phyloP scores from a whole-genome alignment of 2,888 invertebrate species.

The Clitarchus hookeri region DNA sequence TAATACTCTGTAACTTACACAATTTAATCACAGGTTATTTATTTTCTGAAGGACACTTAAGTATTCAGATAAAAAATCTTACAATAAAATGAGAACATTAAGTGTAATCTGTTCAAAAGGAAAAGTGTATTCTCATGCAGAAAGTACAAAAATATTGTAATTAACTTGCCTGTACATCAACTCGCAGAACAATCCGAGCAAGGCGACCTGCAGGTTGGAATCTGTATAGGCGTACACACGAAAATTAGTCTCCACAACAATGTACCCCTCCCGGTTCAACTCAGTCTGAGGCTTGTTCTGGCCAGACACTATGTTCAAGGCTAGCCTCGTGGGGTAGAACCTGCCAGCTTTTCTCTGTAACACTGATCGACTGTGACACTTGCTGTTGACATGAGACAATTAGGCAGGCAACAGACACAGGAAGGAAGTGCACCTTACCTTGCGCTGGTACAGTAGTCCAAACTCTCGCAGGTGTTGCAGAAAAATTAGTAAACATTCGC shows the following conservation, averaged over 20 bases:
- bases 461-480: slow-evolving; percentile 96
- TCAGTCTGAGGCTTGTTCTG: slow-evolving; percentile 53
- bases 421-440: slow-evolving; percentile 62
- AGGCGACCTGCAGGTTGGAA: slow-evolving; percentile 87
- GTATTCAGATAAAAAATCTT: too few species aligned
- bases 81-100: too few species aligned
- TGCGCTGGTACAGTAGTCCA: slow-evolving; percentile 95
- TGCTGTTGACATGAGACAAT: background rate
- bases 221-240: slow-evolving; percentile 96
- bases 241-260: slow-evolving; percentile 96
- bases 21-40: too few species aligned
- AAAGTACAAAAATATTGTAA: too few species aligned
- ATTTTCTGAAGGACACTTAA: too few species aligned
- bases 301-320: slow-evolving; percentile 78
- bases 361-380: slow-evolving; percentile 33
- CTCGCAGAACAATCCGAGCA: slow-evolving; percentile 91
- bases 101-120: too few species aligned
- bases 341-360: slow-evolving; percentile 81
- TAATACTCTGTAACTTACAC: too few species aligned
- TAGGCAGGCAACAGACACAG: background rate
- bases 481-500: slow-evolving; percentile 82
- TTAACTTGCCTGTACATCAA: slow-evolving; percentile 73
- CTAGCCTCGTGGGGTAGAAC: slow-evolving; percentile 93
- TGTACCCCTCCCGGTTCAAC: slow-evolving; percentile 66
- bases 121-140: too few species aligned